Evolutionary conservation across 2,888 invertebrate species (phyloP).

Genomic region (Charanyca ferruginea): DNA sequence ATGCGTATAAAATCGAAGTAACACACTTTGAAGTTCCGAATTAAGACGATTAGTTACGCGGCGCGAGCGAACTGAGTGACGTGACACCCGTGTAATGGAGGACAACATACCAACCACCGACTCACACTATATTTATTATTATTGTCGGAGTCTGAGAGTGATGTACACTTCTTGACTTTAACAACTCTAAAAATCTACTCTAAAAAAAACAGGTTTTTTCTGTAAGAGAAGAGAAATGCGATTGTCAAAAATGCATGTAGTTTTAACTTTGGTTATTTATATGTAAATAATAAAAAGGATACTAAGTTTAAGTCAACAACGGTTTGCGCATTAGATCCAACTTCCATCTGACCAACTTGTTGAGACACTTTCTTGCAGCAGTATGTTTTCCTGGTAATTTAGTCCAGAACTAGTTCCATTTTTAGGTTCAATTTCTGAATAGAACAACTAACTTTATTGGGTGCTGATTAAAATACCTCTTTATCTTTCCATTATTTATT

Average conservation of each 20-base stretch:
- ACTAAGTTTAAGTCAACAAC: no score
- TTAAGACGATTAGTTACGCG: constrained; percentile 62
- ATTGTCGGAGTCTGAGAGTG: neutral
- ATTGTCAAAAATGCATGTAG: no score
- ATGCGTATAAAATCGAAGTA: constrained; percentile 62
- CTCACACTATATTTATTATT: neutral
- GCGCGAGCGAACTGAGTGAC: constrained; percentile 52
- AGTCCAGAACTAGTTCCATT: neutral
- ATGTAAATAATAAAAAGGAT: no score
- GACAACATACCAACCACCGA: constrained; percentile 49
- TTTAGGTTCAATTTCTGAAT: no score
- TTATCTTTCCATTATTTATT: no score
- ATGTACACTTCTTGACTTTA: neutral
- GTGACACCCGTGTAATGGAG: constrained; percentile 70
- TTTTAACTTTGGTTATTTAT: no score
- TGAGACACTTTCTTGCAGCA: neutral
- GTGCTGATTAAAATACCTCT: no score
- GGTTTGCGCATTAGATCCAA: no score
- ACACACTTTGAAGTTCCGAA: constrained; percentile 61
- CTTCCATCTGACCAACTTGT: no score
- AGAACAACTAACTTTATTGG: no score
- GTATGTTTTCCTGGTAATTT: constrained; percentile 43
- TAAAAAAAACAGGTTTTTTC: neutral
- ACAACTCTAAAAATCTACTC: no score
- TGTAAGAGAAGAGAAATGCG: no score